These are phyloP conservation scores for Sinelater perroti DNA, from an alignment of 2,888 invertebrate species.

Conservation along the genomic window DNA sequence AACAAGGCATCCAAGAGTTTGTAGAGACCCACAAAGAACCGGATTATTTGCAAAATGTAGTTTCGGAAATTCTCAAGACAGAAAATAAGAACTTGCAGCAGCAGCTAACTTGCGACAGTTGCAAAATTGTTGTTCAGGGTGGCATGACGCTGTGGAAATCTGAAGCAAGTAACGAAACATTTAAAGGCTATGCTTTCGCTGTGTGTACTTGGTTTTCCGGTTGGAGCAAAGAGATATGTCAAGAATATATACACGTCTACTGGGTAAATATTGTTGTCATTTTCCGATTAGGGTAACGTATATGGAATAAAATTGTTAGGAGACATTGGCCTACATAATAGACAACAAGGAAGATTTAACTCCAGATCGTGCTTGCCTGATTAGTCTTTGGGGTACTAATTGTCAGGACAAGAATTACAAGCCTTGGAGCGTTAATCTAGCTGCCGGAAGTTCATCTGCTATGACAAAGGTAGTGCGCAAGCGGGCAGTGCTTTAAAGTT, in stretches of 20 bases:
- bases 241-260: too few relatives aligned
- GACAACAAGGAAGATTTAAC: constrained; percentile 64
- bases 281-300: too few relatives aligned
- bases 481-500: too few relatives aligned
- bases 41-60: constrained; percentile 20
- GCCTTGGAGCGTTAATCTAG: constrained; percentile 51
- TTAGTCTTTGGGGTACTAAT: constrained; percentile 63
- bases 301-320: too few relatives aligned
- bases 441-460: constrained; percentile 56
- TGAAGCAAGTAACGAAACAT: constrained; percentile 2
- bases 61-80: constrained; percentile 22
- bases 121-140: constrained; percentile 32
- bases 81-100: constrained; percentile 25
- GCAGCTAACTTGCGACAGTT: constrained; percentile 30
- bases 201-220: constrained; percentile 43
- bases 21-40: constrained; percentile 29
- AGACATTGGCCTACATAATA: constrained; percentile 69
- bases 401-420: constrained; percentile 51
- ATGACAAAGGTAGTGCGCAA: constrained; percentile 66
- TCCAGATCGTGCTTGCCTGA: constrained; percentile 66
- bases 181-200: constrained; percentile 40
- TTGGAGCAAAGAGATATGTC: constrained; percentile 30
- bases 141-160: constrained; percentile 28
- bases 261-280: too few relatives aligned
- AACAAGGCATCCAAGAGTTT: constrained; percentile 27